A percentile compares a stretch with the other conserved stretches of the same genome.
Conservation (phyloP, 2,888 invertebrate species). For the Portevinia maculata region DNA sequence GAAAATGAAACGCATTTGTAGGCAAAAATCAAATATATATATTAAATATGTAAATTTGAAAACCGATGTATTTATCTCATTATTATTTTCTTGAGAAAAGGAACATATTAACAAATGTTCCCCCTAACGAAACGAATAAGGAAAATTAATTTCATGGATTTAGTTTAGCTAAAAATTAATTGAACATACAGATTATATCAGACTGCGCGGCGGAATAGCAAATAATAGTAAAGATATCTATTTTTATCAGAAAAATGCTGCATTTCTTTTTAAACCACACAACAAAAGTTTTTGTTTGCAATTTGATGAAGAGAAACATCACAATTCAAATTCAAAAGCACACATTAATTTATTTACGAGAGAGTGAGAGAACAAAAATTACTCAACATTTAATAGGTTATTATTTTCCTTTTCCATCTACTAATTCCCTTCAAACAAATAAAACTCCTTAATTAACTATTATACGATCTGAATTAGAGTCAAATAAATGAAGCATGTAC, state of each 20-base stretch:
- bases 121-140: conserved; percentile 38
- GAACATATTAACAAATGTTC: conserved; percentile 26
- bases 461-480: conserved; percentile 65
- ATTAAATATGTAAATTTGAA: conserved; percentile 69
- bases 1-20: conserved; percentile 32
- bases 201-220: conserved; percentile 61
- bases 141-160: conserved; percentile 53
- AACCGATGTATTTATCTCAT: conserved; percentile 36
- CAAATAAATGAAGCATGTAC: conserved; percentile 64
- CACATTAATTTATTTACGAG: background rate
- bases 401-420: conserved; percentile 11
- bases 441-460: conserved; percentile 22
- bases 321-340: background rate
- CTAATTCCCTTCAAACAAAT: background rate
- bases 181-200: too few relatives aligned
- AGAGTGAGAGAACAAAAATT: conserved; percentile 35
- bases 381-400: conserved; percentile 35
- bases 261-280: conserved; percentile 7
- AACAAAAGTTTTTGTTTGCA: conserved; percentile 8
- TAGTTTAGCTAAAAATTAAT: conserved; percentile 31
- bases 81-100: conserved; percentile 48
- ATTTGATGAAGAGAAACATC: background rate
- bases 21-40: conserved; percentile 63
- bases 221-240: conserved; percentile 37
- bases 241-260: conserved; percentile 6